Base-by-base conservation (phyloP, 2,113 vertebrate genomes). In the Tyrannus savana region DNA sequence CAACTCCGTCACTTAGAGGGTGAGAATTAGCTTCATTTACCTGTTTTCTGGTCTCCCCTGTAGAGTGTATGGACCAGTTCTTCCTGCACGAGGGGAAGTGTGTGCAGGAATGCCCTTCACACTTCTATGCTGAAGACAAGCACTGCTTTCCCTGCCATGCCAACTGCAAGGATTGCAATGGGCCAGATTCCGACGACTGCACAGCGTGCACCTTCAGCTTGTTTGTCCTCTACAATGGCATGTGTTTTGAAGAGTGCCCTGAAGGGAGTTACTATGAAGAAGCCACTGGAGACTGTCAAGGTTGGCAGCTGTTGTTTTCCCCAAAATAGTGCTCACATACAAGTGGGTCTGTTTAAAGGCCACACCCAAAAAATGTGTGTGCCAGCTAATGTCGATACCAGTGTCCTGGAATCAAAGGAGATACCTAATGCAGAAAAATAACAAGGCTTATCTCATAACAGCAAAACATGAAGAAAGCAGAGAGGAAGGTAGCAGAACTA, bases 131-230 rank as follows among this genome's bases (percentile, higher is more conserved):
- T 12, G 98, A 97, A 33, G 63, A 95, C 7, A 49, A 66, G 53
- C 97, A 95, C 71, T 99, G 99, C 64, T 72, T 98, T 72, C 89
- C 60, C 33, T 99, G 99, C 93, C 98, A 99, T 18, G 17, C 64
- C 3, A 78, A 98, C 18, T 99, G 99, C 78, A 91, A 90, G 53
- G 91, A 97, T 6, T 99, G 99, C 91, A 97, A 93, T 0, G 99
- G 99, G 15, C 99, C 98, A 0, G 95, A 97, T 18, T 71, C 56
- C 0, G 98, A 99, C 0, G 98, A 99, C 97, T 99, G 99, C n/a
- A 86, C 75, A 23, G 33, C n/a, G 46, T 99, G 99, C 56, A 5
- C 27, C 12, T 35, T 87, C 28, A 4, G 10, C 0, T 87, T 35
- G 75, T 97, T 94, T 18, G 75, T 98, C 42, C 97, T 97, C 19